Conservation (phyloP, 2,888 invertebrate genomes). For the Ditula angustiorana region DNA sequence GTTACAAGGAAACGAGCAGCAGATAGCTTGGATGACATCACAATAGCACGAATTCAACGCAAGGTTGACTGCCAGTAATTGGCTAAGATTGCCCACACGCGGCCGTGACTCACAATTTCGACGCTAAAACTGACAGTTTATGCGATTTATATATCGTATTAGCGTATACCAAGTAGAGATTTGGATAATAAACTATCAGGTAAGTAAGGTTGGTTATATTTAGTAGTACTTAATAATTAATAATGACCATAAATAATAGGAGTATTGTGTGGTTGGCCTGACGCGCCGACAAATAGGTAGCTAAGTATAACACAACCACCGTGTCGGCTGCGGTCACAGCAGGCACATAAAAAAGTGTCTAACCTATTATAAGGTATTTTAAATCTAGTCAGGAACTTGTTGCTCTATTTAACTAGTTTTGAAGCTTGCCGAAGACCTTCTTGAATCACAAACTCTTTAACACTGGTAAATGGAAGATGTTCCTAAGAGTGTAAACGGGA, state of each 20-base stretch:
- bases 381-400: no score
- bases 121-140: conserved; percentile 42
- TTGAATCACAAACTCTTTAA: background rate
- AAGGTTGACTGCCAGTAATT: conserved; percentile 69
- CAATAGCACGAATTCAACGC: conserved; percentile 57
- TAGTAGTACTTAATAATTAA: background rate
- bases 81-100: conserved; percentile 69
- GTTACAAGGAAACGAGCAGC: conserved; percentile 6
- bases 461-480: background rate
- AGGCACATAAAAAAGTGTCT: no score
- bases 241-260: background rate
- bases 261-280: background rate
- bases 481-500: conserved; percentile 17
- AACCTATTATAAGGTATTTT: no score
- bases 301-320: background rate
- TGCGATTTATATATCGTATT: conserved; percentile 16
- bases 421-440: background rate
- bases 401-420: no score
- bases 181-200: background rate
- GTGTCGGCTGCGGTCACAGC: background rate
- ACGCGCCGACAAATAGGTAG: background rate
- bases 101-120: conserved; percentile 68
- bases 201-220: no score
- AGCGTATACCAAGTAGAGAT: conserved; percentile 1
- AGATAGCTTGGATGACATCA: conserved; percentile 54